Evolutionary conservation across 2,113 vertebrate genomes (phyloP), one percentile per base, ranked within the genome.

Genomic region (Furnarius figulus): DNA sequence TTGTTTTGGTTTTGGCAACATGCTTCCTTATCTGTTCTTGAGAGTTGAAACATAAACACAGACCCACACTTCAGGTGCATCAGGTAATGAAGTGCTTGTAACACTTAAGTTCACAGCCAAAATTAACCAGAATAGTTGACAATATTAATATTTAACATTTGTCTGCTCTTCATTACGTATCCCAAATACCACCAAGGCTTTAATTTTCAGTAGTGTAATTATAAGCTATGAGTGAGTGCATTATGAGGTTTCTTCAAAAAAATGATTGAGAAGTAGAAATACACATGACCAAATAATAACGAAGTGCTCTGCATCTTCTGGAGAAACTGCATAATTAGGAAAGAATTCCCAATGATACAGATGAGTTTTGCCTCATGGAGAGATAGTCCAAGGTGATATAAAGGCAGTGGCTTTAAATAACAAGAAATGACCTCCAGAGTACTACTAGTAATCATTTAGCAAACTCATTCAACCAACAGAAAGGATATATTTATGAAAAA

Each of bases 91-190:
- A 83, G 22, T 50, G 71, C 28, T 86, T 1, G 0, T 40, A 76
- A 71, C 24, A 83, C 16, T 59, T 39, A 73, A 63, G 23, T 52
- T 88, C 42, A 33, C 35, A 63, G 71, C 27, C 39, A 83, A 74
- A 95, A 74, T 49, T 75, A 90, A 71, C 68, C 56, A 68, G 49
- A 90, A 67, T 37, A 52, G 47, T 80, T 10, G 7, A 90, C 30
- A 73, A 28, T 67, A 90, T 90, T 77, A 92, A 75, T 95, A 96
- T 92, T 93, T 84, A 88, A 75, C 39, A 72, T 93, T 90, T 80
- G 14, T 67, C 71, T 91, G 50, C 67, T 90, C 53, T 74, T 91
- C n/a, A 75, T 88, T 81, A 65, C 78, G 90, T 70, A 1, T 10
- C 33, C 65, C 56, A 90, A 96, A 90, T n/a, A 89, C 63, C 58